Evolutionary conservation across 2,888 invertebrate species (phyloP), one percentile per base, ranked within the genome.

Genomic region (Thalpophila matura): DNA sequence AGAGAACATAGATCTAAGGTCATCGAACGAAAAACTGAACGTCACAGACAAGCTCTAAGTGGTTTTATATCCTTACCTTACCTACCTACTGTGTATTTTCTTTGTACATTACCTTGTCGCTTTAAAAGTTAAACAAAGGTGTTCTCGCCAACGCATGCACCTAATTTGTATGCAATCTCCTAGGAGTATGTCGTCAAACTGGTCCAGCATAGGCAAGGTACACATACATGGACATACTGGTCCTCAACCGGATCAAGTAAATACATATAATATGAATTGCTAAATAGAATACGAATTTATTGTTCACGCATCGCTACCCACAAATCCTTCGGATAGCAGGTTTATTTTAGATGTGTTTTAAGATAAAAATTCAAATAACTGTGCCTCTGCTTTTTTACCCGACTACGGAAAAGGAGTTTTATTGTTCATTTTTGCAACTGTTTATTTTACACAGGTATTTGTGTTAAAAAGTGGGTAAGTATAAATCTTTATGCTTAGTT

Each of bases 221-320:
- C 29, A 56, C 18, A 24, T 42, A 80, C 79, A 81, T 65, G 81
- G 33, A 56, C 18, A 24, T 42, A 80, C 79, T 81, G 70, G 81
- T 71, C 58, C 22, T 5, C 6, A 80, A 53, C 81, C 79, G 81
- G 79, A 70, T 78, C 66, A 45, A 7, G 37, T 49, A 45, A 40
- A n/a, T n/a, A n/a, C n/a, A n/a, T n/a, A n/a, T n/a, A n/a, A n/a
- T n/a, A n/a, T n/a, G n/a, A n/a, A n/a, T n/a, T 42, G 46, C 35
- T 50, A 61, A 53, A 57, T 33, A 59, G 37, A 46, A 22, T n/a
- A 50, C 14, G 43, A 51, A 68, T n/a, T n/a, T n/a, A n/a, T 60
- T 40, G 47, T 79, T 65, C 22, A 73, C 57, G 53, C 47, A 43
- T 50, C 33, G 33, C 33, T 63, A 38, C 47, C 54, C 40, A 54